phyloP scores from a whole-genome alignment of 2,888 invertebrate genomes.

The Coremacera marginata region DNA sequence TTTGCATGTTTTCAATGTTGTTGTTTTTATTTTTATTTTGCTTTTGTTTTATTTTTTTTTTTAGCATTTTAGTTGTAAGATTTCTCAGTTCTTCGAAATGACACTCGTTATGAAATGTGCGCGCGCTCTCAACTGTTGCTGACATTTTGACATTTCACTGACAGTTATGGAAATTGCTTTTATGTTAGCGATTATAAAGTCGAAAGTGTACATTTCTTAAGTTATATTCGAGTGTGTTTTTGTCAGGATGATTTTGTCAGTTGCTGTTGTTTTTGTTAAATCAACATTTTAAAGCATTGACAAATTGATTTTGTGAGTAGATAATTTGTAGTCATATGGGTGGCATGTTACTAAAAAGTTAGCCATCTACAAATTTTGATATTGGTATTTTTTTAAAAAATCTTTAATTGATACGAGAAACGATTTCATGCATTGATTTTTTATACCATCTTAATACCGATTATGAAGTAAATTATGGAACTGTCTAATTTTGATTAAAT shows the following conservation, averaged over 20 bases:
- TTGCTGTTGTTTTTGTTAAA: neutral
- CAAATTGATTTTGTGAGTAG: slow-evolving; percentile 8
- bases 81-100: slow-evolving; percentile 14
- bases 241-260: too few species aligned
- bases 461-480: too few species aligned
- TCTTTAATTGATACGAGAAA: too few species aligned
- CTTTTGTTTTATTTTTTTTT: neutral
- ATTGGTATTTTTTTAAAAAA: too few species aligned
- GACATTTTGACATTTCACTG: slow-evolving; percentile 61
- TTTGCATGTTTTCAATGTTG: neutral
- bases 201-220: neutral
- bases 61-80: neutral
- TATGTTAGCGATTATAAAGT: slow-evolving; percentile 1
- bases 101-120: slow-evolving; percentile 42
- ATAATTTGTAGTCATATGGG: neutral
- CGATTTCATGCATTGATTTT: too few species aligned
- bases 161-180: slow-evolving; percentile 56
- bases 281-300: slow-evolving; percentile 1
- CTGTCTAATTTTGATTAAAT: too few species aligned
- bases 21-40: neutral
- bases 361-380: too few species aligned
- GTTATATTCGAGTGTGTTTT: neutral
- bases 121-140: slow-evolving; percentile 55
- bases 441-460: too few species aligned
- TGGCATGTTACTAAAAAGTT: neutral